Evolutionary conservation across 2,888 invertebrate species (phyloP), one percentile per base, ranked within the genome.

Genomic region (Neocrepidodera transversa): DNA sequence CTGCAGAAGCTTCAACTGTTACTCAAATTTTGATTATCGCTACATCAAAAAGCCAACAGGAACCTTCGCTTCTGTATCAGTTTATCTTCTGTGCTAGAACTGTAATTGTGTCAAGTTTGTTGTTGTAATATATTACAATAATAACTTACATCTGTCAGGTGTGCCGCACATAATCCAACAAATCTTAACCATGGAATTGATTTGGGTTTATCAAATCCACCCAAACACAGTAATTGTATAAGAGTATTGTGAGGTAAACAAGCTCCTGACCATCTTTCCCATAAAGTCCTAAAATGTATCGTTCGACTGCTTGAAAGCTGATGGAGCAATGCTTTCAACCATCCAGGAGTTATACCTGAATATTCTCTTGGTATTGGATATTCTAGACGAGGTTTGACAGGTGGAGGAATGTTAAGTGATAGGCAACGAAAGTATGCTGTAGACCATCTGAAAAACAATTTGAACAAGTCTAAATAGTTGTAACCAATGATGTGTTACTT

Each of bases 381-480:
- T 74, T 92, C 92, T 54, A 92, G 78, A 8, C 91, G 81, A 40
- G 89, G 83, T 75, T 94, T 95, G 0, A 90, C 89, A 0, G 94
- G 94, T 0, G 93, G 93, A 0, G 87, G 84, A n/a, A 89, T 83
- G 30, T 89, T 87, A 53, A 90, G 83, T 0, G 92, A 86, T 65
- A 94, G 78, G 1, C 92, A 91, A 40, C 87, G 85, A 79, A 93
- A 95, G 77, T 92, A 92, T 7, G 89, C 87, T 17, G 85, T 88
- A 0, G 93, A 91, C 95, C 95, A 95, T 64, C 86, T 85, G 48
- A 11, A 71, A 63, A 28, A 28, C 3, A 28, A 28, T n/a, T n/a
- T n/a, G n/a, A n/a, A n/a, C n/a, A n/a, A n/a, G n/a, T n/a, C n/a
- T n/a, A n/a, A n/a, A n/a, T n/a, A n/a, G n/a, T n/a, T n/a, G n/a